These are phyloP conservation scores for Taenioides sp. DNA, from an alignment of 2,797 vertebrate genomes.

Conservation along the genomic window DNA sequence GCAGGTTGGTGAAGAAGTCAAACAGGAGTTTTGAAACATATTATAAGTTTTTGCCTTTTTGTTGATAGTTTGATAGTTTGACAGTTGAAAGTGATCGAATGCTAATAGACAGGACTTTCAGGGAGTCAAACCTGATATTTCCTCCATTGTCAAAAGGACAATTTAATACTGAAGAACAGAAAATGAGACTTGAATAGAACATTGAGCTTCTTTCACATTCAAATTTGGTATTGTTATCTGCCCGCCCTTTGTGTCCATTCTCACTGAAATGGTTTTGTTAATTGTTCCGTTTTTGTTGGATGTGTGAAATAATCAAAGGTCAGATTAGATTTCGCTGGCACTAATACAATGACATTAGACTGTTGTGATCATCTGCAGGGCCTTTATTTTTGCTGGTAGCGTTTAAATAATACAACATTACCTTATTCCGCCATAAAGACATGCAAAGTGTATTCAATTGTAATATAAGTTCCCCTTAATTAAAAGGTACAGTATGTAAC, in stretches of 20 bases:
- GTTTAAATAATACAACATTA: neutral
- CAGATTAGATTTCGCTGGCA: neutral
- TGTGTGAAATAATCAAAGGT: neutral
- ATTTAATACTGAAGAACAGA: neutral
- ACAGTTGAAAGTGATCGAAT: neutral
- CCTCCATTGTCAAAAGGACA: neutral
- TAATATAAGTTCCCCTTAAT: neutral
- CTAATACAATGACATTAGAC: neutral
- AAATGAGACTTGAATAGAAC: neutral
- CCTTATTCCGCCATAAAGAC: neutral
- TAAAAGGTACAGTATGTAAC: neutral
- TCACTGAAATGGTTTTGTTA: neutral
- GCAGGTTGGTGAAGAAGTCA: neutral
- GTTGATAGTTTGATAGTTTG: neutral
- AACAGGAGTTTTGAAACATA: neutral
- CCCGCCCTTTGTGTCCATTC: neutral
- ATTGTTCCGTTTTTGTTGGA: neutral
- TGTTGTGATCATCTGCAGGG: neutral
- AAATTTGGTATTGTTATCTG: neutral
- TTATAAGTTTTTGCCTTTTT: neutral
- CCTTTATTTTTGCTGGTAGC: neutral
- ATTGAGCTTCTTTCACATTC: neutral
- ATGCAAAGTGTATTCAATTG: neutral
- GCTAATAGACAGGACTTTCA: neutral
- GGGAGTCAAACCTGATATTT: neutral